Evolutionary conservation across 2,888 invertebrate genomes (phyloP).

Genomic region (Corbicula japonica): DNA sequence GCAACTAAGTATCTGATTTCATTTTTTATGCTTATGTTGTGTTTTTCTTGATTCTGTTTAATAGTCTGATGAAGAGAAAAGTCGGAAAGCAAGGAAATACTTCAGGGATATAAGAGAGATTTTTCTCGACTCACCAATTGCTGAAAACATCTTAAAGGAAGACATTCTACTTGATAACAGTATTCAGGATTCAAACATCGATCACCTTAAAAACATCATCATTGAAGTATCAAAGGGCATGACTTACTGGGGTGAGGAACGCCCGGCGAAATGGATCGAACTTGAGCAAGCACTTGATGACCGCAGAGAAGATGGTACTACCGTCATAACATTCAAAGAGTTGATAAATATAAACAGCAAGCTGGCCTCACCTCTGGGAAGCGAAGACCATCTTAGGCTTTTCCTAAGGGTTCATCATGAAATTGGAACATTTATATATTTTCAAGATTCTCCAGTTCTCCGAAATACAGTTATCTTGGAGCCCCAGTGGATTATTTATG

Average conservation of each 20-base stretch:
- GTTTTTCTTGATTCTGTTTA: too few relatives aligned
- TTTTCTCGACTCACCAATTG: constrained; percentile 41
- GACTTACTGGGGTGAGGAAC: constrained; percentile 49
- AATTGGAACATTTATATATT: constrained; percentile 49
- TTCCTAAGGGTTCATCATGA: constrained; percentile 50
- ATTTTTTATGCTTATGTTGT: too few relatives aligned
- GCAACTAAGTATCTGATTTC: too few relatives aligned
- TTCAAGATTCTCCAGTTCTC: constrained; percentile 30
- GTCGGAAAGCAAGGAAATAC: constrained; percentile 20
- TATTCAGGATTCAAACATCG: constrained; percentile 30
- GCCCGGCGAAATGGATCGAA: constrained; percentile 58
- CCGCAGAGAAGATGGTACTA: constrained; percentile 34
- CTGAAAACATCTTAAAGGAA: constrained; percentile 32
- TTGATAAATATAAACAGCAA: constrained; percentile 34
- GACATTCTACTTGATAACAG: constrained; percentile 47
- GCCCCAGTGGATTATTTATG: constrained; percentile 59
- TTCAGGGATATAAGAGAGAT: constrained; percentile 36
- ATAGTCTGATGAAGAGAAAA: constrained; percentile 31
- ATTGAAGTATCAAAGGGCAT: constrained; percentile 42
- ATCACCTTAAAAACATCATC: constrained; percentile 25
- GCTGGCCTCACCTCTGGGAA: constrained; percentile 46
- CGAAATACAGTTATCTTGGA: constrained; percentile 45
- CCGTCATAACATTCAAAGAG: constrained; percentile 32
- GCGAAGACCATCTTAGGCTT: constrained; percentile 42
- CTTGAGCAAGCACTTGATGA: constrained; percentile 55